phyloP scores from a whole-genome alignment of 2,888 invertebrate genomes.

The Leucophenga montana region DNA sequence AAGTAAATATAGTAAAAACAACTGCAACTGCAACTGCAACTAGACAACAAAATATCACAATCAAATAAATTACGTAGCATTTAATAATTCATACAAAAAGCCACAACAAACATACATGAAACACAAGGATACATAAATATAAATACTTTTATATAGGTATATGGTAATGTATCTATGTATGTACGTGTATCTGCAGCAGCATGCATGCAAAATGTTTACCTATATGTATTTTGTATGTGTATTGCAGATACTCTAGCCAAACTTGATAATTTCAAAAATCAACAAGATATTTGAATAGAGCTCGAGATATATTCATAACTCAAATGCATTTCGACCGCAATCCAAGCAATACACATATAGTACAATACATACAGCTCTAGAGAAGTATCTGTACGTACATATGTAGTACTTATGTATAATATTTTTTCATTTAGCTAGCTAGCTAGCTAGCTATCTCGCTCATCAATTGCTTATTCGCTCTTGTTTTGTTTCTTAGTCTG shows the following conservation, averaged over 20 bases:
- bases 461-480: background rate
- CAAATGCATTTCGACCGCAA: conserved; percentile 60
- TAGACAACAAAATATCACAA: conserved; percentile 54
- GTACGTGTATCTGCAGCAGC: conserved; percentile 1
- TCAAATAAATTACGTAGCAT: conserved; percentile 67
- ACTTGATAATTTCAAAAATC: conserved; percentile 65
- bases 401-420: conserved; percentile 5
- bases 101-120: conserved; percentile 52
- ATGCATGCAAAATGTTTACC: conserved; percentile 18
- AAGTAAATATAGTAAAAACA: conserved; percentile 14
- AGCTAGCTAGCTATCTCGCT: background rate
- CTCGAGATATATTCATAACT: conserved; percentile 56
- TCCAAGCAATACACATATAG: conserved; percentile 31
- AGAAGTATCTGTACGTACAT: background rate
- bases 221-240: conserved; percentile 25
- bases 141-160: too few relatives aligned
- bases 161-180: background rate
- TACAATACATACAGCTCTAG: background rate
- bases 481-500: conserved; percentile 19
- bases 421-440: background rate
- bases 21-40: conserved; percentile 12
- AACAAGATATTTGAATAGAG: conserved; percentile 51
- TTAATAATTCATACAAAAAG: conserved; percentile 65
- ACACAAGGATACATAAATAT: conserved; percentile 14
- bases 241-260: conserved; percentile 28